Base-by-base conservation (phyloP, 2,888 invertebrate genomes). In the Ptychoptera albimana region DNA sequence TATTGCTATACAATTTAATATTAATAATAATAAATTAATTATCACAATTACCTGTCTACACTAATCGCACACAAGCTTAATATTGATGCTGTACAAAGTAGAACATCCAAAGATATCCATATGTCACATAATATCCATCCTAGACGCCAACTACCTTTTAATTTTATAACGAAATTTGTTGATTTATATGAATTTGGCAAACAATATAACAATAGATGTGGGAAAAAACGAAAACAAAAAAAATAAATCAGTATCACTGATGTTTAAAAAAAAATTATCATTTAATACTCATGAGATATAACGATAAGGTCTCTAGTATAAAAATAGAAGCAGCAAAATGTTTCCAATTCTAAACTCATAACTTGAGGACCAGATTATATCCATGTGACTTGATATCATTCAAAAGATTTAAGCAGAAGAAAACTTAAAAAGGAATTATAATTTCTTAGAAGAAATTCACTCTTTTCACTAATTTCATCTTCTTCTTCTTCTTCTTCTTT, bases 1-100 rank as follows among this genome's bases (percentile, higher is more conserved):
- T 35, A 13, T 12, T 12, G 6, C 35, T 6, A 35, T n/a, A 35
- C 13, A 9, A 13, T 5, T 12, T 12, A 37, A 37, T 14, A 14
- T 37, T 12, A 37, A 10, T 37, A 15, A 15, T 37, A 9, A 15
- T 3, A 8, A 37, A 9, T 7, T 9, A 37, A 37, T 9, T 12
- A 12, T 35, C 10, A 7, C 6, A 7, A 37, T 62, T 52, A 67
- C 73, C 80, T 73, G 65, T 86, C 85, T 49, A 93, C 77, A 55
- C 88, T 88, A 66, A 94, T 93, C 45, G 89, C 92, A 60, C 91
- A 91, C 48, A 93, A 72, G 53, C 91, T 91, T 32, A 93, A 72
- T 57, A 93, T 93, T 46, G 91, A 91, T 0, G 92, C 88, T 0
- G 93, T 93, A 66, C 92, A 93, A 43, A 93, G 75, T 48, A 92